phyloP scores from a whole-genome alignment of 2,888 invertebrate genomes.

The Periphyllus acericola region DNA sequence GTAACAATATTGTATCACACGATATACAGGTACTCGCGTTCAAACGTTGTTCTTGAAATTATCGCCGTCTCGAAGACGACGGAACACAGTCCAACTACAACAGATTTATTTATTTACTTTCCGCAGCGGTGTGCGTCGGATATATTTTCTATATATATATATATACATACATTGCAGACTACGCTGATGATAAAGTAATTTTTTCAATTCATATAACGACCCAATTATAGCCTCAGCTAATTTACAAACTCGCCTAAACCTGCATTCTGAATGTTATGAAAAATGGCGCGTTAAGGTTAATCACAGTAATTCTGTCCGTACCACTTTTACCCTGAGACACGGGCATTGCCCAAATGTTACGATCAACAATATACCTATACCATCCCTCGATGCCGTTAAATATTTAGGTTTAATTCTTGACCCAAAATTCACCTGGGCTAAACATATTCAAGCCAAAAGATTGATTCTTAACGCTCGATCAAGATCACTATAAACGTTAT shows the following conservation, averaged over 20 bases:
- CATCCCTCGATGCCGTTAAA: neutral
- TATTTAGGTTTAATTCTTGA: slow-evolving; percentile 10
- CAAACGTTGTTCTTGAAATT: too few relatives aligned
- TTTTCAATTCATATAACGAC: neutral
- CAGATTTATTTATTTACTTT: too few relatives aligned
- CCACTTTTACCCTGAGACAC: slow-evolving; percentile 21
- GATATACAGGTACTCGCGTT: too few relatives aligned
- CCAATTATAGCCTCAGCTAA: slow-evolving; percentile 15
- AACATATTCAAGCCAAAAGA: neutral
- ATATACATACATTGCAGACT: neutral
- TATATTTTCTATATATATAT: too few relatives aligned
- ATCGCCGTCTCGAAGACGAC: too few relatives aligned
- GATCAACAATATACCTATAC: neutral
- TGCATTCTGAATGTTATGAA: slow-evolving; percentile 17
- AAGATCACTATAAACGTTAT: neutral
- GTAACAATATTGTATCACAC: too few relatives aligned
- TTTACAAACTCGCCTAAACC: neutral
- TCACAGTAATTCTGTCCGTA: neutral
- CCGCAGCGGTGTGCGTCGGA: too few relatives aligned
- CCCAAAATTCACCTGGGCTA: neutral
- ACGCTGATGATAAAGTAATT: neutral
- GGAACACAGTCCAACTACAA: too few relatives aligned
- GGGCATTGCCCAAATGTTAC: too few relatives aligned
- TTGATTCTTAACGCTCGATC: neutral
- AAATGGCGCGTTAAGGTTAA: slow-evolving; percentile 18